These are phyloP conservation scores for Phymastichus coffea DNA, from an alignment of 1,140 invertebrate genomes.

Conservation along the genomic window DNA sequence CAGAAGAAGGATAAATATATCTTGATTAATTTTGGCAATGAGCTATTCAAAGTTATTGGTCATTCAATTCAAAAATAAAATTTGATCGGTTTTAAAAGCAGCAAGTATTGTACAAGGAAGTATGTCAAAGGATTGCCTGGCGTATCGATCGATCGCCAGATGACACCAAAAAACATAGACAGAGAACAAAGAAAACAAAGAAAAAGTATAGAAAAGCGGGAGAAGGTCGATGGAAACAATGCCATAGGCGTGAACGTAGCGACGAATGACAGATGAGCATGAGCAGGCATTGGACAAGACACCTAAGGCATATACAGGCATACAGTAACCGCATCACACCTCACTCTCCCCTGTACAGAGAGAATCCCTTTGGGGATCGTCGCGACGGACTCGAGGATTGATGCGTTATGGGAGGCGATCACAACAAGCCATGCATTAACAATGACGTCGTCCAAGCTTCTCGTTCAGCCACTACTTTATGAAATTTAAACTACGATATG, in stretches of 20 bases:
- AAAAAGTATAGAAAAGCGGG: neutral
- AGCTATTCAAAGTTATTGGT: too few relatives aligned
- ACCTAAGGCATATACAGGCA: neutral
- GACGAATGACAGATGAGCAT: slow-evolving; percentile 37
- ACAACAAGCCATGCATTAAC: slow-evolving; percentile 42
- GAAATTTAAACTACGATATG: slow-evolving; percentile 10
- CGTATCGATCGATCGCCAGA: too few relatives aligned
- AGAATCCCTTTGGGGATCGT: slow-evolving; percentile 19
- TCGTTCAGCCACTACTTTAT: neutral
- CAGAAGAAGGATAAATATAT: too few relatives aligned
- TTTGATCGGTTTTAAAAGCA: too few relatives aligned
- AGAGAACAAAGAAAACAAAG: slow-evolving; percentile 14
- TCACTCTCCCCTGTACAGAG: neutral
- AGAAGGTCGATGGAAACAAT: neutral
- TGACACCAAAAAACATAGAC: neutral
- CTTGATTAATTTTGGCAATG: too few relatives aligned
- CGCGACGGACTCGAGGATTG: slow-evolving; percentile 34
- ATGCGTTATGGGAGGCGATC: slow-evolving; percentile 43
- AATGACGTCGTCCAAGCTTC: slow-evolving; percentile 28
- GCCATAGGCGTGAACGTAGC: neutral
- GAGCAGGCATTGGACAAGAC: slow-evolving; percentile 34
- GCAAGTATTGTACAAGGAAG: neutral
- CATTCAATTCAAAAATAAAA: too few relatives aligned
- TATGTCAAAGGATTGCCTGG: too few relatives aligned
- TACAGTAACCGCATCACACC: neutral